Evolutionary conservation across 2,797 vertebrate genomes (phyloP).

Genomic region (Zalophus californianus): DNA sequence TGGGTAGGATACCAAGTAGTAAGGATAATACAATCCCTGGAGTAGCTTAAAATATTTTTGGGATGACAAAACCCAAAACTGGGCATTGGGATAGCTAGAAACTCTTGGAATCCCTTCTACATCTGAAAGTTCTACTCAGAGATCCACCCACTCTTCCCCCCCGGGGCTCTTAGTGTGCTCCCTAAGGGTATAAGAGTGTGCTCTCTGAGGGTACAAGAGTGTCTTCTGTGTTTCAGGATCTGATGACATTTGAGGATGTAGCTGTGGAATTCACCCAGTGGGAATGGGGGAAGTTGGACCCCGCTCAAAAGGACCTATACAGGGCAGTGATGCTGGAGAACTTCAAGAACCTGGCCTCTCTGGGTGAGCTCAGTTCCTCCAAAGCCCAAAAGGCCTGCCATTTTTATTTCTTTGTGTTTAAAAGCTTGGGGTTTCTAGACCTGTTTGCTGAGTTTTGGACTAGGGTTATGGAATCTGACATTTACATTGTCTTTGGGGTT

Average conservation of each 20-base stretch:
- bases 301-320: constrained; percentile 46
- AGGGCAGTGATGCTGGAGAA: constrained; percentile 64
- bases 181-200: neutral
- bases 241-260: constrained; percentile 58
- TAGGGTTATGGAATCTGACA: constrained; percentile 21
- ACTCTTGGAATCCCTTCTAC: neutral
- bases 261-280: constrained; percentile 52
- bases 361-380: constrained; percentile 2
- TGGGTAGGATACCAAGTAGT: neutral
- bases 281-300: constrained; percentile 49
- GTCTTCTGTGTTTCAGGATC: constrained; percentile 55
- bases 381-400: neutral
- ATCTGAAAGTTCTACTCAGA: neutral
- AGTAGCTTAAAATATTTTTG: neutral
- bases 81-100: neutral
- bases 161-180: neutral
- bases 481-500: neutral
- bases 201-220: neutral
- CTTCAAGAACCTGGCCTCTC: constrained; percentile 42
- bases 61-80: neutral
- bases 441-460: neutral
- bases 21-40: neutral
- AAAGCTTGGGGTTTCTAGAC: neutral
- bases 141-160: neutral
- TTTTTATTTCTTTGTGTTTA: neutral